Conservation (phyloP, 2,888 invertebrate genomes). For the Lithodes maja region DNA sequence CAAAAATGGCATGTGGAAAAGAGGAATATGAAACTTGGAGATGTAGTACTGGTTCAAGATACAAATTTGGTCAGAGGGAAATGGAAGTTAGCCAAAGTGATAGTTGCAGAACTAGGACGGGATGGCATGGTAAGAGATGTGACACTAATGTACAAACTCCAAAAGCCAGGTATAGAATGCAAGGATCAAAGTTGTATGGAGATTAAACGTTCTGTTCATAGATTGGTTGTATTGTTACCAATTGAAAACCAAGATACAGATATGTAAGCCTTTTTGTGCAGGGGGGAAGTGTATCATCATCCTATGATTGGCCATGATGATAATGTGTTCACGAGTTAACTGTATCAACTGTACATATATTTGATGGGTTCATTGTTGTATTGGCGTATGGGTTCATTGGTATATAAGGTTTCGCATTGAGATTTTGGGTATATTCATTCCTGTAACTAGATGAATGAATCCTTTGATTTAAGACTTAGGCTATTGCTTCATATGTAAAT, state of each 20-base stretch:
- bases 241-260: neutral
- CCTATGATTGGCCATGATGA: too few species aligned
- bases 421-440: too few species aligned
- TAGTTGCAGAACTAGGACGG: neutral
- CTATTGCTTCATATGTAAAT: too few species aligned
- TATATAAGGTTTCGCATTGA: too few species aligned
- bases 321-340: too few species aligned
- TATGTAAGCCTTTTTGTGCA: neutral
- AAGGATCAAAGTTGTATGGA: neutral
- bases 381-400: too few species aligned
- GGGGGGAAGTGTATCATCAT: neutral
- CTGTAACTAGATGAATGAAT: too few species aligned
- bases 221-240: neutral
- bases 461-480: too few species aligned
- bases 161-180: neutral
- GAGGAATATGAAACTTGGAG: neutral
- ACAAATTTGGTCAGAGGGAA: neutral
- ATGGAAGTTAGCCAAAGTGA: neutral
- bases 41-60: conserved; percentile 1
- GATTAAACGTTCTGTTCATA: neutral
- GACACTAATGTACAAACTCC: neutral
- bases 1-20: neutral
- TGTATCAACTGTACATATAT: too few species aligned
- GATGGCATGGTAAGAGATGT: conserved; percentile 14
- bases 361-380: too few species aligned